Evolutionary conservation across 2,888 invertebrate species (phyloP).

Genomic region (Teleogryllus oceanicus): DNA sequence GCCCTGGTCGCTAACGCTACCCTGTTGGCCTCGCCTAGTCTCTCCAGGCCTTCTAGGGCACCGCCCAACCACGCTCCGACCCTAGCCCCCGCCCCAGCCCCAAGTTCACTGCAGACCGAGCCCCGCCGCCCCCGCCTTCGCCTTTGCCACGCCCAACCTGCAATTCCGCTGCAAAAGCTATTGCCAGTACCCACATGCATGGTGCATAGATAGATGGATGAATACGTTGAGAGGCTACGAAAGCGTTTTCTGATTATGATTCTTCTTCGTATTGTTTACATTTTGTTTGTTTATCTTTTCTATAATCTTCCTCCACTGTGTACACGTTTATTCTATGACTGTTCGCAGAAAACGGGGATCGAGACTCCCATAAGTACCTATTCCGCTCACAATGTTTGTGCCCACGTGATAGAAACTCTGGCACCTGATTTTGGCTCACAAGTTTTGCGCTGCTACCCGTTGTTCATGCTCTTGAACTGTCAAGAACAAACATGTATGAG

Average conservation of each 20-base stretch:
- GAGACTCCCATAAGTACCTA: too few species aligned
- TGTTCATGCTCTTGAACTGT: too few species aligned
- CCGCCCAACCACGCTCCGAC: not conserved
- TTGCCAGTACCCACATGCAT: conserved; percentile 35
- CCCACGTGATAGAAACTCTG: too few species aligned
- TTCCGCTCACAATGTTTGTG: too few species aligned
- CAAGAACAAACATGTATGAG: too few species aligned
- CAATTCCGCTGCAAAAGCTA: conserved; percentile 23
- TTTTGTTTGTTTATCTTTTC: too few species aligned
- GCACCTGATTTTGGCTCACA: too few species aligned
- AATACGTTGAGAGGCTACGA: not conserved
- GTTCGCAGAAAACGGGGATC: too few species aligned
- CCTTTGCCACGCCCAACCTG: conserved; percentile 23
- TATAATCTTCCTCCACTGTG: too few species aligned
- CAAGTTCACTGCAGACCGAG: not conserved
- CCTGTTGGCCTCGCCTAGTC: conserved; percentile 24
- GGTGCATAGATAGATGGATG: conserved; percentile 36
- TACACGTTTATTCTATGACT: too few species aligned
- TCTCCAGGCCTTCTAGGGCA: not conserved
- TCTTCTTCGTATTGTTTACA: not conserved
- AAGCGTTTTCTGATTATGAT: not conserved
- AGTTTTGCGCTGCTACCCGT: too few species aligned
- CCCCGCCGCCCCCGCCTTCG: conserved; percentile 24
- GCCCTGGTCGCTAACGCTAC: not conserved
- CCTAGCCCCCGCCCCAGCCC: not conserved